phyloP scores from a whole-genome alignment of 1,140 invertebrate species.

The Contarinia nasturtii region DNA sequence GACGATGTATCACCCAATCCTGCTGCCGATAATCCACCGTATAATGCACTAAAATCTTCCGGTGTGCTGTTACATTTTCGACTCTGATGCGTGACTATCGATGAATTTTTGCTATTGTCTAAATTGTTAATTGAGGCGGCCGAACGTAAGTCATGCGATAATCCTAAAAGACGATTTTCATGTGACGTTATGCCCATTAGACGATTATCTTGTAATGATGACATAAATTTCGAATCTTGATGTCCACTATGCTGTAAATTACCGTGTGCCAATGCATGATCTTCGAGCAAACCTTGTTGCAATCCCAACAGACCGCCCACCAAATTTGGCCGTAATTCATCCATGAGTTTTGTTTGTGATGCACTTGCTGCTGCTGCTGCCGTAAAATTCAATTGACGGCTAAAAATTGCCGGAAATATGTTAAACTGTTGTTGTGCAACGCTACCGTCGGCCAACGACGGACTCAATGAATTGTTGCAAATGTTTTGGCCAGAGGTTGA shows the following conservation, averaged over 20 bases:
- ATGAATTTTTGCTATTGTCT: constrained; percentile 27
- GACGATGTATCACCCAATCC: constrained; percentile 22
- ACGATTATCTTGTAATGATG: constrained; percentile 29
- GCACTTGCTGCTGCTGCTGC: constrained; percentile 39
- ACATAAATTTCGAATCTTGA: constrained; percentile 26
- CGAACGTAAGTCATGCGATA: constrained; percentile 24
- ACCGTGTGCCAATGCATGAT: constrained; percentile 42
- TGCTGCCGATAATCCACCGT: constrained; percentile 33
- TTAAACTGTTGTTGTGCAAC: constrained; percentile 54
- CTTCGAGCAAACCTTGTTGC: constrained; percentile 47
- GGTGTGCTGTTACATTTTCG: constrained; percentile 61
- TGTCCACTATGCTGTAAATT: constrained; percentile 18
- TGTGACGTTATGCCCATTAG: constrained; percentile 24
- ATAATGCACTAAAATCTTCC: constrained; percentile 59
- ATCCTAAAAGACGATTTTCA: constrained; percentile 23
- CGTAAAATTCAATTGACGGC: constrained; percentile 64
- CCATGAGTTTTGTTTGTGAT: constrained; percentile 44
- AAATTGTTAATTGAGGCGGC: constrained; percentile 17
- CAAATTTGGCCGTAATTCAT: constrained; percentile 61
- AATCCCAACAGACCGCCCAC: constrained; percentile 56
- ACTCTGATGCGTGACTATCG: constrained; percentile 16
- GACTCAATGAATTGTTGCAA: constrained; percentile 9
- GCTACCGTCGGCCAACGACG: constrained; percentile 8
- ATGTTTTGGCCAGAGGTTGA: constrained; percentile 18
- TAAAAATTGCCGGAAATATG: constrained; percentile 75